A percentile compares a stretch with the other conserved stretches of the same genome.
Evolutionary conservation across 2,888 invertebrate genomes (phyloP).

Genomic region (Empis stercorea): DNA sequence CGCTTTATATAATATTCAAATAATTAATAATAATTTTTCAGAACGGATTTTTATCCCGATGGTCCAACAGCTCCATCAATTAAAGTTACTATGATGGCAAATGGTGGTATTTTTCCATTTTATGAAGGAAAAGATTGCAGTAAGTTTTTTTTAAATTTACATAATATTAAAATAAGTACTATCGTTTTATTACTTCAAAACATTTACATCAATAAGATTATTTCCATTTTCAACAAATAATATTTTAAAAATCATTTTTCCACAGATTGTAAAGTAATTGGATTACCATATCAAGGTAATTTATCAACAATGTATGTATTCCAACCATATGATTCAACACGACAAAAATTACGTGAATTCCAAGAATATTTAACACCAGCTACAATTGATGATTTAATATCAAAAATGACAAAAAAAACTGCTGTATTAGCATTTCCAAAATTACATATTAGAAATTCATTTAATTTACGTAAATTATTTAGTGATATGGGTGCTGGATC

Average conservation of each 20-base stretch:
- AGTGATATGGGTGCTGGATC: constrained; percentile 45
- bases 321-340: constrained; percentile 42
- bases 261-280: constrained; percentile 44
- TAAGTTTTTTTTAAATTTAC: constrained; percentile 4
- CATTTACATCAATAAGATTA: no score
- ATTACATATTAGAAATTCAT: constrained; percentile 51
- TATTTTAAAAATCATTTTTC: no score
- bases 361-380: constrained; percentile 36
- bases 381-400: constrained; percentile 32
- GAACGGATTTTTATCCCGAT: constrained; percentile 39
- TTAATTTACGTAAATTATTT: constrained; percentile 43
- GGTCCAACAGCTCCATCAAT: constrained; percentile 31
- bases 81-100: constrained; percentile 48
- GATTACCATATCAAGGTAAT: constrained; percentile 52
- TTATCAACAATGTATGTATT: constrained; percentile 51
- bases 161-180: background rate
- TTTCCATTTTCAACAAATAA: no score
- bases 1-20: no score
- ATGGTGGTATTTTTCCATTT: constrained; percentile 46
- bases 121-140: constrained; percentile 23
- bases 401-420: constrained; percentile 28
- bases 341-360: constrained; percentile 35
- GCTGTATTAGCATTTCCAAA: constrained; percentile 51
- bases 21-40: background rate
- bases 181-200: no score